Evolutionary conservation across 37 sponge, comb jelly and placozoan species (phyloP), one percentile per base, ranked within the genome.

Genomic region (Geodia barretti): DNA sequence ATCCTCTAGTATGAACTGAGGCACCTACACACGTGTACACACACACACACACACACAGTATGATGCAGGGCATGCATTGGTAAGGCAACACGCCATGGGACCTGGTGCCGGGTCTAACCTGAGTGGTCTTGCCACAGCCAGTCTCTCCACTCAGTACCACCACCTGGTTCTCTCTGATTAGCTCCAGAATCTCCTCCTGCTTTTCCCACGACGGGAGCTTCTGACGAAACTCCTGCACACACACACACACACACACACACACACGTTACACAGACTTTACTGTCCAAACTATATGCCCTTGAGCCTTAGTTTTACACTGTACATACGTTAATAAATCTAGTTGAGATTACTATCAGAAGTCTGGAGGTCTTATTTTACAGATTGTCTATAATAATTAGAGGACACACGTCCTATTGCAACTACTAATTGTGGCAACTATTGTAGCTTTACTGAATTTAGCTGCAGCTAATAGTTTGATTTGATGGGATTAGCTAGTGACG

Each of bases 71-170:
- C 42, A 72, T 38, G 42, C n/a, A 72, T 11, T 11, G 19, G 42
- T 72, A 33, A 19, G 11, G 9, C 3, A 74, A 47, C 58, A 74
- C 3, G 58, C 24, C 4, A 74, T 39, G 74, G 9, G 14, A 36
- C 19, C 11, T 11, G 14, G 25, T 41, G 25, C 9, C 39, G 19
- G 33, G 4, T 21, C 38, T 40, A 40, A 89, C 90, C 88, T 95
- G 96, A 0, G 96, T 95, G 54, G 96, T 95, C 71, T 95, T 95
- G 0, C 96, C 96, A 84, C 96, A 95, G 68, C 96, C 96, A 38
- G 96, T 95, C 47, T 95, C 86, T 41, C 96, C 96, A 65, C 88
- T 83, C 29, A 95, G 78, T 1, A 95, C 93, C 24, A 72, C 68
- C 9, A 95, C 91, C 75, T 95, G 96, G 81, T 92, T 92, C 24